These are phyloP conservation scores for Rhamphomyia laevipes DNA, from an alignment of 2,888 invertebrate genomes.

Conservation along the genomic window DNA sequence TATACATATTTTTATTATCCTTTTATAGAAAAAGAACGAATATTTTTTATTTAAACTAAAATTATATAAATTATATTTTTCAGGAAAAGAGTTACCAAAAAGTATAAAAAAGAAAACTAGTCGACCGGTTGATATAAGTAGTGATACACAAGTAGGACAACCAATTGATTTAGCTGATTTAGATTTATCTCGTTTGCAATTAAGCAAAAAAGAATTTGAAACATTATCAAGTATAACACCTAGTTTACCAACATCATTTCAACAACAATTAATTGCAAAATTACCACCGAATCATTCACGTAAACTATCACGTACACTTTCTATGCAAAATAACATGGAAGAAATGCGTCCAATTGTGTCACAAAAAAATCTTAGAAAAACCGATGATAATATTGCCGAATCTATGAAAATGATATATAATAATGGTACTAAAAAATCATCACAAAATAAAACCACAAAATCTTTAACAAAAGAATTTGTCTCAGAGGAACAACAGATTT, in stretches of 20 bases:
- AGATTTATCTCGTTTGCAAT: conserved; percentile 54
- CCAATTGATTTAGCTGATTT: conserved; percentile 47
- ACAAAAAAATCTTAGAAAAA: too few relatives aligned
- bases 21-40: too few relatives aligned
- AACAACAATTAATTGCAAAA: conserved; percentile 57
- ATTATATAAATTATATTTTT: too few relatives aligned
- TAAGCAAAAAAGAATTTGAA: conserved; percentile 58
- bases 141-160: conserved; percentile 10
- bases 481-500: too few relatives aligned
- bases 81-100: conserved; percentile 17
- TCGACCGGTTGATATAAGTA: conserved; percentile 3
- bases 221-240: conserved; percentile 59
- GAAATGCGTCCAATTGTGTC: too few relatives aligned
- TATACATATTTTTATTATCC: too few relatives aligned
- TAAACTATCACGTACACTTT: conserved; percentile 51
- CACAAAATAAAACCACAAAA: too few relatives aligned
- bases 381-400: too few relatives aligned
- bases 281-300: conserved; percentile 57
- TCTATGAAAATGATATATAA: too few relatives aligned
- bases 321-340: conserved; percentile 28
- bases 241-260: conserved; percentile 56
- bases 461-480: too few relatives aligned
- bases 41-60: too few relatives aligned
- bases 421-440: too few relatives aligned
- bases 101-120: conserved; percentile 1